Evolutionary conservation across 2,888 invertebrate genomes (phyloP), one percentile per base, ranked within the genome.

Genomic region (Autographa gamma): DNA sequence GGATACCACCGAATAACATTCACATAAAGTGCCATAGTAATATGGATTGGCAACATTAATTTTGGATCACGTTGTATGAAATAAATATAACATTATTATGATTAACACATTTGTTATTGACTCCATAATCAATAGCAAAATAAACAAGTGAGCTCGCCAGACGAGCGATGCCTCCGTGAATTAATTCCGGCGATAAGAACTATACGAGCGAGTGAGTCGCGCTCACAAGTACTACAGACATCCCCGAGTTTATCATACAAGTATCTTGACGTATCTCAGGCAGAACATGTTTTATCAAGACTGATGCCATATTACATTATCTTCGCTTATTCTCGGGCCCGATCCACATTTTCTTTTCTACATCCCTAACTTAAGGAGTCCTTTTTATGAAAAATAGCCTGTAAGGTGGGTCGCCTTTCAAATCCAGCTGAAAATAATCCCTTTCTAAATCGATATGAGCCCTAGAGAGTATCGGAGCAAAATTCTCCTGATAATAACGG

Each of bases 401-500:
- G 52, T 60, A 58, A 65, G 72, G 62, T 69, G 60, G 68, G 71
- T 58, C 43, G 59, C 43, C 32, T 19, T 58, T 70, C 66, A 68
- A 54, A 60, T 19, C 52, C 59, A 14, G 9, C 43, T 43, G 8
- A 71, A 76, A 70, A 76, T 69, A 56, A 79, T 71, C 63, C 69
- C n/a, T 67, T 71, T 68, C 60, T 60, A 60, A 72, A 80, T 78
- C 69, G 63, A 79, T 79, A 61, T 62, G 31, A 73, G 32, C 75
- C 67, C 66, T 62, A 56, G 43, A 63, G 65, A 79, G 54, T 71
- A 71, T 73, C 64, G 64, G 18, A 32, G 56, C 61, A 69, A 76
- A 66, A 72, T 70, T 79, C 43, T 74, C 71, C 65, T 43, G 72
- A 74, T 77, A 80, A 77, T 80, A 80, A 73, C 66, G 64, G 71